Evolutionary conservation across 1,140 invertebrate genomes (phyloP).

Genomic region (Drosophila parvula): DNA sequence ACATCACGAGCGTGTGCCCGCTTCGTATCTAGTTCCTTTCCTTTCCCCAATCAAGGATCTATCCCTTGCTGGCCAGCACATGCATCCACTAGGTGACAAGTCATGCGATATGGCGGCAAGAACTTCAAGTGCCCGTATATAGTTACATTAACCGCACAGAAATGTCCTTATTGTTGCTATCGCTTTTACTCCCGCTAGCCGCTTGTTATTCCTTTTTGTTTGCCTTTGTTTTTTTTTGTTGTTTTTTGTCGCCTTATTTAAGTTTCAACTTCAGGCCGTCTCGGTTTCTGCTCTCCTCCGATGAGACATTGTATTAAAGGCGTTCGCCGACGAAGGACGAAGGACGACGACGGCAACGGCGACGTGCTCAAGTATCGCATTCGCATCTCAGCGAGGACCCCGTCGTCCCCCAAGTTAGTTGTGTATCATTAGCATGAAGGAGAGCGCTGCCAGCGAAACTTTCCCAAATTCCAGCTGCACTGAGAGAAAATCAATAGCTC

Average conservation of each 20-base stretch:
- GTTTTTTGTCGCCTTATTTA: conserved; percentile 55
- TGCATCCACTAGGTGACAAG: conserved; percentile 33
- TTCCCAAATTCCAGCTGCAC: conserved; percentile 25
- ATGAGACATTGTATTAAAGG: conserved; percentile 48
- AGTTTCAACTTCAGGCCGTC: conserved; percentile 64
- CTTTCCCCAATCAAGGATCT: conserved; percentile 2
- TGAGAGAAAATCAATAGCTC: not conserved
- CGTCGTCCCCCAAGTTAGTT: conserved; percentile 17
- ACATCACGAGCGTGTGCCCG: not conserved
- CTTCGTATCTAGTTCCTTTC: not conserved
- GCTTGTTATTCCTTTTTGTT: conserved; percentile 3
- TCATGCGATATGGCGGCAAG: conserved; percentile 47
- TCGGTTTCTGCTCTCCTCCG: conserved; percentile 29
- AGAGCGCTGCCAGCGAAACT: conserved; percentile 28
- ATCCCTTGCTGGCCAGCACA: not conserved
- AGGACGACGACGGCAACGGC: conserved; percentile 1
- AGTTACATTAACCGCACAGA: conserved; percentile 69
- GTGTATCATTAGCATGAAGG: conserved; percentile 48
- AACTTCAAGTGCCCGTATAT: conserved; percentile 64
- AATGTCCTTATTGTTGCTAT: conserved; percentile 18
- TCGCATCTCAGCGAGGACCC: conserved; percentile 21
- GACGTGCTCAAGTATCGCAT: conserved; percentile 60
- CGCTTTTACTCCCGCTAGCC: not conserved
- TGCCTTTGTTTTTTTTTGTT: conserved; percentile 5
- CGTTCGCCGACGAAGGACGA: not conserved